Evolutionary conservation across 2,888 invertebrate species (phyloP).

Genomic region (Tetragonula carbonaria): DNA sequence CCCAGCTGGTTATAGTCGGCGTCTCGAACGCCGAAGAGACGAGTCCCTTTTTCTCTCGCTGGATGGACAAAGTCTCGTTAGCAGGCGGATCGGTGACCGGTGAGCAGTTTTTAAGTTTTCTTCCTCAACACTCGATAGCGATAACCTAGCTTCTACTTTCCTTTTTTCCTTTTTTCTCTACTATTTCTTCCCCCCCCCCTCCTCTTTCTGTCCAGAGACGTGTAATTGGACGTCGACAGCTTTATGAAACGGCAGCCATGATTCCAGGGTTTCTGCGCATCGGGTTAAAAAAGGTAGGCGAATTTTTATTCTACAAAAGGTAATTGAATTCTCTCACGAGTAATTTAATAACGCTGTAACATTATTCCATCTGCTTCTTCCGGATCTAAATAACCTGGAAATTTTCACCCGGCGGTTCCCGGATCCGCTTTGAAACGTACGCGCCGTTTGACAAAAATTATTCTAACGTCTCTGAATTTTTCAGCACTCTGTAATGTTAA

Average conservation of each 20-base stretch:
- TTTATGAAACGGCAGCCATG: slow-evolving; percentile 37
- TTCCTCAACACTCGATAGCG: slow-evolving; percentile 13
- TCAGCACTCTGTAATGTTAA: background rate
- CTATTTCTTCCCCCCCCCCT: too few species aligned
- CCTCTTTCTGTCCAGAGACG: slow-evolving; percentile 31
- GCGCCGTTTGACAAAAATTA: background rate
- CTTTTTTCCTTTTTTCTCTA: background rate
- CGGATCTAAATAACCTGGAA: too few species aligned
- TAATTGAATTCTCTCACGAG: slow-evolving; percentile 49
- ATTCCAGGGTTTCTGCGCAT: background rate
- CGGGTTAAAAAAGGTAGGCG: background rate
- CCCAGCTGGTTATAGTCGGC: slow-evolving; percentile 23
- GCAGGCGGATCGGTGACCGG: background rate
- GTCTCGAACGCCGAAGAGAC: slow-evolving; percentile 10
- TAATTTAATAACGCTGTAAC: slow-evolving; percentile 54
- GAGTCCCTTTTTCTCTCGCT: slow-evolving; percentile 10
- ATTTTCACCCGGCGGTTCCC: too few species aligned
- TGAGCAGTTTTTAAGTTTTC: slow-evolving; percentile 20
- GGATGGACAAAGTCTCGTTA: slow-evolving; percentile 53
- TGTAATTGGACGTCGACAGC: slow-evolving; percentile 50
- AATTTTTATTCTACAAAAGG: background rate
- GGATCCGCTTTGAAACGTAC: too few species aligned
- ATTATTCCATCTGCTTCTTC: slow-evolving; percentile 32
- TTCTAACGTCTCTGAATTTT: background rate
- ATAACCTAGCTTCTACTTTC: slow-evolving; percentile 45